A percentile compares a stretch with the other conserved stretches of the same genome.
Evolutionary conservation across 2,888 invertebrate species (phyloP).

Genomic region (Eupithecia centaureata): DNA sequence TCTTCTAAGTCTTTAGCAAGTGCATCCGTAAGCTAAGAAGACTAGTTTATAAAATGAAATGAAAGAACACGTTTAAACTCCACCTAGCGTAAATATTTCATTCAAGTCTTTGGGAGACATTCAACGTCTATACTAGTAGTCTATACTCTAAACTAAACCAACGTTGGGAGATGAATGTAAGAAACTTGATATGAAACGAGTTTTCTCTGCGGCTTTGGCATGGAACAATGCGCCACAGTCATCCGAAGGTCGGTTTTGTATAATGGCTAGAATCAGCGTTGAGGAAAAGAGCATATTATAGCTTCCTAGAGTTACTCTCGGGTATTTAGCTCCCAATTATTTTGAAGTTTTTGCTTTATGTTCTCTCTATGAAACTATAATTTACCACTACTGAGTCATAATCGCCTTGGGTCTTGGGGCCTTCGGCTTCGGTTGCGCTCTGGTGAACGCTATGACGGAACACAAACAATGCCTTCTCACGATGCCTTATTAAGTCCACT

Average conservation of each 20-base stretch:
- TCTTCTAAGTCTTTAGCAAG: background rate
- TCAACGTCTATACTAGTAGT: conserved; percentile 4
- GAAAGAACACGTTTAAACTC: background rate
- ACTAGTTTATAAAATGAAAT: background rate
- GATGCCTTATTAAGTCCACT: conserved; percentile 54
- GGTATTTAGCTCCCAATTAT: conserved; percentile 7
- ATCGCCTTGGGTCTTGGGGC: conserved; percentile 53
- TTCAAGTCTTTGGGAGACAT: conserved; percentile 27
- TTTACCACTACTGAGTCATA: conserved; percentile 53
- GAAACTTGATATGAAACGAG: conserved; percentile 66
- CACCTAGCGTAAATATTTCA: conserved; percentile 5
- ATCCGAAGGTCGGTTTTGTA: conserved; percentile 33
- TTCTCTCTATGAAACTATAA: conserved; percentile 26
- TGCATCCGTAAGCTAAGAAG: background rate
- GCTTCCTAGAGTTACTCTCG: background rate
- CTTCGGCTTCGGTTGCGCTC: conserved; percentile 66
- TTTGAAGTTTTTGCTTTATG: conserved; percentile 4
- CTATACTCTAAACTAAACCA: conserved; percentile 17
- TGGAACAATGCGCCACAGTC: conserved; percentile 60
- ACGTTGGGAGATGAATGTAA: conserved; percentile 50
- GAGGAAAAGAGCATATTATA: conserved; percentile 21
- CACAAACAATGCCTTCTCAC: conserved; percentile 71
- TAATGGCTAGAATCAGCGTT: conserved; percentile 27
- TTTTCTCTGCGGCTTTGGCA: conserved; percentile 55
- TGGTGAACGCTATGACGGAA: conserved; percentile 64